Conservation (phyloP, 2,888 invertebrate genomes). For the Platycheirus albimanus region DNA sequence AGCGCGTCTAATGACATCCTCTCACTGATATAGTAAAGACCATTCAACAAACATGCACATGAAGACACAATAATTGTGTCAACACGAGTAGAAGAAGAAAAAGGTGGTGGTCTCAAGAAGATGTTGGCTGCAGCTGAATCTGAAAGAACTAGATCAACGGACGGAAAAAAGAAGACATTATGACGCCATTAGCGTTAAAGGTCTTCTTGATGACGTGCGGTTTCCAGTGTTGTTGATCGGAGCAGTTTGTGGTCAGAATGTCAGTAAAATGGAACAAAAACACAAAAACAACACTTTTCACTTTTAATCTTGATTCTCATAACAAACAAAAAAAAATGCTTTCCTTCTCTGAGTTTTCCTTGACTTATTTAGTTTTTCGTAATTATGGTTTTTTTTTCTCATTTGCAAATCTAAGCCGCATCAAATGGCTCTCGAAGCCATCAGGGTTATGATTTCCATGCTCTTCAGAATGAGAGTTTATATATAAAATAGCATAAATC, state of each 20-base stretch:
- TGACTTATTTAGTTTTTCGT: conserved; percentile 28
- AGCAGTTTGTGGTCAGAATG: conserved; percentile 56
- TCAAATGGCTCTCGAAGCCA: conserved; percentile 50
- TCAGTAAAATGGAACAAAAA: conserved; percentile 35
- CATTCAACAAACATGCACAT: conserved; percentile 36
- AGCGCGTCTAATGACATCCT: conserved; percentile 57
- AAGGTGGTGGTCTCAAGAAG: conserved; percentile 28
- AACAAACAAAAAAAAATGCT: conserved; percentile 14
- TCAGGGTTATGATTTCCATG: conserved; percentile 4
- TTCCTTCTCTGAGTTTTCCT: conserved; percentile 21
- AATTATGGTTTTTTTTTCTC: conserved; percentile 20
- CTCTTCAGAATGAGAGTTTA: conserved; percentile 28
- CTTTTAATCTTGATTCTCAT: conserved; percentile 48
- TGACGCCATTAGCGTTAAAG: conserved; percentile 50
- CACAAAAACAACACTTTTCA: conserved; percentile 46
- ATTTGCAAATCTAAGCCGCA: conserved; percentile 6
- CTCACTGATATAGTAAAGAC: conserved; percentile 9
- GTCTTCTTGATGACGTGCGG: conserved; percentile 21
- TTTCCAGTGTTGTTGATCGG: too few relatives aligned
- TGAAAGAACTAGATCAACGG: conserved; percentile 55
- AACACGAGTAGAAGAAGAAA: conserved; percentile 2
- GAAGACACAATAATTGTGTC: conserved; percentile 54
- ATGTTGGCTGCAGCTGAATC: conserved; percentile 30
- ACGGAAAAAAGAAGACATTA: conserved; percentile 18
- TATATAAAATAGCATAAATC: conserved; percentile 15